phyloP scores from a whole-genome alignment of 2,888 invertebrate genomes.

The Dione vanillae region DNA sequence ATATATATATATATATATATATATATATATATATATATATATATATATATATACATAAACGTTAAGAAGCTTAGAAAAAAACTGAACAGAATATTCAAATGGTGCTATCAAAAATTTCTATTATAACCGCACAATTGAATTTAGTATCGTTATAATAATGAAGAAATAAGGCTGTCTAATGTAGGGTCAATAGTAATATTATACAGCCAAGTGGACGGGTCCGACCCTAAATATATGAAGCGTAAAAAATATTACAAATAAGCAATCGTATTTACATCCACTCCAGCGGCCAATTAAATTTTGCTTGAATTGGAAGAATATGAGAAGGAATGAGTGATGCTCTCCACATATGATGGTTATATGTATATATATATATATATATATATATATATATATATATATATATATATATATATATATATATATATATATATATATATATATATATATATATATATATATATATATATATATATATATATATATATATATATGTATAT shows the following conservation, averaged over 20 bases:
- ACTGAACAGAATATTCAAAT: not conserved
- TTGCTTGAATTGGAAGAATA: not conserved
- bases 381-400: no score
- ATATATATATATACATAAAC: no score
- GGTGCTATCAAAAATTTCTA: constrained; percentile 14
- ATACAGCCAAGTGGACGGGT: constrained; percentile 35
- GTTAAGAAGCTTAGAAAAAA: not conserved
- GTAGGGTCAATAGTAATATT: constrained; percentile 36
- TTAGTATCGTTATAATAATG: constrained; percentile 39
- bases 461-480: no score
- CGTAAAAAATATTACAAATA: constrained; percentile 46
- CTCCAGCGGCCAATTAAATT: constrained; percentile 37
- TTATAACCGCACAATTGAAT: constrained; percentile 33
- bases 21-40: no score
- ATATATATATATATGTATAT: no score
- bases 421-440: no score
- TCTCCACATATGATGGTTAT: no score
- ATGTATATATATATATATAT: no score
- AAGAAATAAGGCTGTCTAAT: constrained; percentile 29
- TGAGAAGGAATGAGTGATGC: no score
- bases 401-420: no score
- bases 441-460: no score
- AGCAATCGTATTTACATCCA: constrained; percentile 46
- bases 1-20: no score
- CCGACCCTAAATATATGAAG: constrained; percentile 41